Percentiles rank a stretch among this genome's conserved stretches.
Conservation (phyloP, 2,888 invertebrate species). For the Itoplectis maculator region DNA sequence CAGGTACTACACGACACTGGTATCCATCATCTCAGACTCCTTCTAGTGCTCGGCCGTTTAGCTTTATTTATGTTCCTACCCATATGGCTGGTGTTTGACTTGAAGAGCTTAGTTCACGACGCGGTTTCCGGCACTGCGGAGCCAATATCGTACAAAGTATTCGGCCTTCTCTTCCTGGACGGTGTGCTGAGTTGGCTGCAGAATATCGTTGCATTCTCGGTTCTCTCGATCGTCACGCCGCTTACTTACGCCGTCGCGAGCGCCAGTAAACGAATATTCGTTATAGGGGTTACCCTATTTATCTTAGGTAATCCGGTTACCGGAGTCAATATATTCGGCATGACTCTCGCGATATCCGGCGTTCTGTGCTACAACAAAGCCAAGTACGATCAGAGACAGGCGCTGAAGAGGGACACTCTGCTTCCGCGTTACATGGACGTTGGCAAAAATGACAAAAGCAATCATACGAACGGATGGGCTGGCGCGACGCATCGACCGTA, state of each 20-base stretch:
- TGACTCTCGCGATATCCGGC: constrained; percentile 95
- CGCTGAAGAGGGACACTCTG: constrained; percentile 85
- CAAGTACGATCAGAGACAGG: constrained; percentile 88
- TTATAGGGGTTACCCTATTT: constrained; percentile 94
- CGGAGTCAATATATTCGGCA: constrained; percentile 93
- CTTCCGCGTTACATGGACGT: constrained; percentile 85
- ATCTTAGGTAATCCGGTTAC: constrained; percentile 97
- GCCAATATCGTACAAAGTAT: constrained; percentile 85
- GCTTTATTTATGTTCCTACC: constrained; percentile 93
- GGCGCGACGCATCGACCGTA: constrained; percentile 74
- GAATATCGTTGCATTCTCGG: constrained; percentile 97
- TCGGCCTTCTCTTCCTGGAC: constrained; percentile 90
- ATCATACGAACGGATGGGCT: constrained; percentile 78
- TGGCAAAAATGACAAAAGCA: constrained; percentile 71
- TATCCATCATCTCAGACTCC: constrained; percentile 94
- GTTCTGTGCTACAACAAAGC: constrained; percentile 96
- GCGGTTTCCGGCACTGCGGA: constrained; percentile 81
- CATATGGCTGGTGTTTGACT: constrained; percentile 92
- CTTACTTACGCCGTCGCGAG: constrained; percentile 98
- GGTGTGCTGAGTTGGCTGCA: constrained; percentile 97
- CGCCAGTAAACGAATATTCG: constrained; percentile 96
- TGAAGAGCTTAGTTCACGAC: constrained; percentile 87
- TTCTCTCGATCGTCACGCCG: constrained; percentile 96
- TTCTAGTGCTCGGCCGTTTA: constrained; percentile 92
- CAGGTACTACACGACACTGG: constrained; percentile 94